phyloP scores from a whole-genome alignment of 2,888 invertebrate genomes.

The Lottia scabra region DNA sequence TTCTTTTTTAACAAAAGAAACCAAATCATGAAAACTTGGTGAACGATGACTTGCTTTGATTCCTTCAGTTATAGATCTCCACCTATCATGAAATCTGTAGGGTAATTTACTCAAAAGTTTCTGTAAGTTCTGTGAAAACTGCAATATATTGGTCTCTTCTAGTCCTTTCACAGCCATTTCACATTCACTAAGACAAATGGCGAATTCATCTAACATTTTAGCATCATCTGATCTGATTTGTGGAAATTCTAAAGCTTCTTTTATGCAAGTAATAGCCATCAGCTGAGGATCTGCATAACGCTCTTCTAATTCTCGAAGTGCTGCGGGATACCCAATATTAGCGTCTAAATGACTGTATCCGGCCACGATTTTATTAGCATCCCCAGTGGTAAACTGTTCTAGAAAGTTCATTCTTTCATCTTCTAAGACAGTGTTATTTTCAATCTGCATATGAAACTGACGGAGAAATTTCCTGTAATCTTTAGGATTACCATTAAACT shows the following conservation, averaged over 20 bases:
- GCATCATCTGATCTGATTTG: neutral
- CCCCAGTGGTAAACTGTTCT: constrained; percentile 22
- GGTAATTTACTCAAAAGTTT: neutral
- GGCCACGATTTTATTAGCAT: constrained; percentile 20
- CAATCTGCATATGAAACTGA: constrained; percentile 14
- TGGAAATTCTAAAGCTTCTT: neutral
- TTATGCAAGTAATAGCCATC: neutral
- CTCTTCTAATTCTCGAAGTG: neutral
- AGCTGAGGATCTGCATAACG: neutral
- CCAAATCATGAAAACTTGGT: neutral
- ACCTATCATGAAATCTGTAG: neutral
- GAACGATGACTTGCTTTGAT: neutral
- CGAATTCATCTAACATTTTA: neutral
- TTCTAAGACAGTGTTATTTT: constrained; percentile 7
- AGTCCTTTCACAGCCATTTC: neutral
- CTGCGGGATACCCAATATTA: constrained; percentile 15
- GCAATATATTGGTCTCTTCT: neutral
- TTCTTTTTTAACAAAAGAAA: neutral
- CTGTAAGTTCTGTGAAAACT: neutral
- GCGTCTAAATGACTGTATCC: constrained; percentile 18
- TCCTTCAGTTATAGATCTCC: neutral
- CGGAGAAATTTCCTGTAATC: constrained; percentile 5
- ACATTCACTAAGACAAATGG: neutral
- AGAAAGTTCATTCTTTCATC: constrained; percentile 24
- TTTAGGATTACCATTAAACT: neutral